phyloP scores from a whole-genome alignment of 2,797 vertebrate genomes.

The Fistularia tabacaria region DNA sequence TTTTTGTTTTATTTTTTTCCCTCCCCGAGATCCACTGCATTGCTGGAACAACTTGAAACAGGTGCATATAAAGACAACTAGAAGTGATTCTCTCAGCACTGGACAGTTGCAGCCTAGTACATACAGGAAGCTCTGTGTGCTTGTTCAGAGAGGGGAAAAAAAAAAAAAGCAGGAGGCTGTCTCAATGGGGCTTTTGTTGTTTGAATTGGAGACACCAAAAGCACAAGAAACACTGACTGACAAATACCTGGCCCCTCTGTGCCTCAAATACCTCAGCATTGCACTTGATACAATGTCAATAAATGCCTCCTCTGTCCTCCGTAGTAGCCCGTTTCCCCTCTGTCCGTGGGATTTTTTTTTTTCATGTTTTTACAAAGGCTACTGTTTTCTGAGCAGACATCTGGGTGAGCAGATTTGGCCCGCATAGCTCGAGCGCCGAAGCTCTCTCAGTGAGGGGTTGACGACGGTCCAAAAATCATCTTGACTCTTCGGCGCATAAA shows the following conservation, averaged over 20 bases:
- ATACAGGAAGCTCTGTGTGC: constrained; percentile 72
- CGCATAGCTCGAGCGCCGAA: constrained; percentile 26
- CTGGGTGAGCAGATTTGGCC: constrained; percentile 52
- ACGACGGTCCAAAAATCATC: constrained; percentile 23
- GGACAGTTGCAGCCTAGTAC: constrained; percentile 59
- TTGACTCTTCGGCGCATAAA: constrained; percentile 11
- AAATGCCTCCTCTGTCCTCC: constrained; percentile 72
- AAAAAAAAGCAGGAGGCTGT: constrained; percentile 34
- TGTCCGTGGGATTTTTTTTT: constrained; percentile 34
- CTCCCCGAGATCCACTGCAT: background rate
- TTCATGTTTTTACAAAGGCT: constrained; percentile 60
- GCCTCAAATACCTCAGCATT: constrained; percentile 70
- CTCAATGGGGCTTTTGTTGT: constrained; percentile 78
- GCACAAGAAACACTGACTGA: constrained; percentile 72
- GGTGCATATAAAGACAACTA: constrained; percentile 51
- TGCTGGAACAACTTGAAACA: constrained; percentile 41
- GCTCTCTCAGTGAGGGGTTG: constrained; percentile 13
- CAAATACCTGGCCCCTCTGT: constrained; percentile 74
- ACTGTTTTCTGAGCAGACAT: constrained; percentile 65
- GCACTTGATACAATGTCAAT: constrained; percentile 74
- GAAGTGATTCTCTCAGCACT: constrained; percentile 26
- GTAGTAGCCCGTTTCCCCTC: constrained; percentile 55
- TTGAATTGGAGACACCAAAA: constrained; percentile 69
- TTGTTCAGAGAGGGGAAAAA: constrained; percentile 27
- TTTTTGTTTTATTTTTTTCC: constrained; percentile 3